phyloP scores from a whole-genome alignment of 2,113 vertebrate species.

The Boulengerochromis microlepis region DNA sequence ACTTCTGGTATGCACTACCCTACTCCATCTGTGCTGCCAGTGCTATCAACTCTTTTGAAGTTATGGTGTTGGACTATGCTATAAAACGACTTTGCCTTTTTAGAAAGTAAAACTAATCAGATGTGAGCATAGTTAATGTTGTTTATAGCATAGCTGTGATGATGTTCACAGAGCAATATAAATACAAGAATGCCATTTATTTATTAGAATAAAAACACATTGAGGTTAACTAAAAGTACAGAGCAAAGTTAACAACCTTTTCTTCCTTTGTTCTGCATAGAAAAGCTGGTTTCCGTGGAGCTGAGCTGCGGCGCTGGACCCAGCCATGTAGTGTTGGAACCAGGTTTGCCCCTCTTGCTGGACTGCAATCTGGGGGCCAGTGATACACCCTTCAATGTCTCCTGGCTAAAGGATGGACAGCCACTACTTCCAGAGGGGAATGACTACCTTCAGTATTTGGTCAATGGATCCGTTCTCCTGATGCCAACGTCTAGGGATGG shows the following conservation, averaged over 20 bases:
- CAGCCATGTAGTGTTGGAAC: conserved; percentile 79
- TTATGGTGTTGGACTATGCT: not conserved
- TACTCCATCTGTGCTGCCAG: conserved; percentile 10
- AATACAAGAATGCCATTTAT: not conserved
- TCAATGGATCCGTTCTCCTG: conserved; percentile 82
- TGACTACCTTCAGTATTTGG: conserved; percentile 69
- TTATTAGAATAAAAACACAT: not conserved
- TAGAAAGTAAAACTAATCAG: not conserved
- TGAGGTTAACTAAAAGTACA: not conserved
- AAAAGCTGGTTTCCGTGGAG: conserved; percentile 77
- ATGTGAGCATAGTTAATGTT: not conserved
- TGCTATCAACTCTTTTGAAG: conserved; percentile 7
- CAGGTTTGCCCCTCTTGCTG: conserved; percentile 74
- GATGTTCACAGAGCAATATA: not conserved
- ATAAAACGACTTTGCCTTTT: not conserved
- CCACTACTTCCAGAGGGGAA: conserved; percentile 62
- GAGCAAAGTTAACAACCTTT: not conserved
- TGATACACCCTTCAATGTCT: conserved; percentile 76
- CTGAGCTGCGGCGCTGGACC: conserved; percentile 87
- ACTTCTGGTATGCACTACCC: not conserved
- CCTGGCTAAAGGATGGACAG: conserved; percentile 82
- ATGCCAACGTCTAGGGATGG: conserved; percentile 45
- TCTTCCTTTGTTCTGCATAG: conserved; percentile 60
- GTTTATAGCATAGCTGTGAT: not conserved
- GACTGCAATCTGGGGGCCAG: conserved; percentile 77